Conservation (phyloP, 2,888 invertebrate genomes). For the Leptodirus hochenwartii region DNA sequence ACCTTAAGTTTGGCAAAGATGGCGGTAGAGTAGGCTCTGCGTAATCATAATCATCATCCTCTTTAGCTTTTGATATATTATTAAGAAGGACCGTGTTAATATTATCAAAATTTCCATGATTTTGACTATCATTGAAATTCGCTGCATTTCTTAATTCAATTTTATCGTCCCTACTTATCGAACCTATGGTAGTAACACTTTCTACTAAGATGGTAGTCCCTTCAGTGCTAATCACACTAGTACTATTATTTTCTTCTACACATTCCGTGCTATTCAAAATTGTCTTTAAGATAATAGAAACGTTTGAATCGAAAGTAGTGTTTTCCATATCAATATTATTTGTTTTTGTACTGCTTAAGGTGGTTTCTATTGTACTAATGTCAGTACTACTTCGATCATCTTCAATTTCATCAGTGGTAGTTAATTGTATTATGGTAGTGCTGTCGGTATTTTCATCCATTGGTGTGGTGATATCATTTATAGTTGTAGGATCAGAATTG, state of each 20-base stretch:
- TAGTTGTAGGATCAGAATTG: conserved; percentile 11
- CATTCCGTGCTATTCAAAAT: conserved; percentile 23
- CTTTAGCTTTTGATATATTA: conserved; percentile 23
- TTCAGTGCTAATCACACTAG: conserved; percentile 6
- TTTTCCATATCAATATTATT: conserved; percentile 5
- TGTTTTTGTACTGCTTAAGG: too few species aligned
- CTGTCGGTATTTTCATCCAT: conserved; percentile 6
- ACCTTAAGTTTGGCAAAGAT: conserved; percentile 66
- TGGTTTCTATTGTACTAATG: conserved; percentile 1
- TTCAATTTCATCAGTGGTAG: conserved; percentile 10
- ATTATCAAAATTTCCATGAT: conserved; percentile 31
- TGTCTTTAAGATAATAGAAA: conserved; percentile 18
- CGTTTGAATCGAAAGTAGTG: conserved; percentile 2
- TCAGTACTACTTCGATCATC: neutral
- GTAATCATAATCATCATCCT: conserved; percentile 40
- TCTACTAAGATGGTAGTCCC: conserved; percentile 4
- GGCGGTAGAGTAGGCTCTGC: conserved; percentile 56
- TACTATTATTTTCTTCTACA: conserved; percentile 1
- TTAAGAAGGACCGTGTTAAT: too few species aligned
- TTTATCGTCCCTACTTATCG: conserved; percentile 15
- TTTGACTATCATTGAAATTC: conserved; percentile 22
- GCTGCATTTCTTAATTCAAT: conserved; percentile 25
- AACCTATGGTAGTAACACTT: conserved; percentile 1
- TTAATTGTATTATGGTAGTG: conserved; percentile 11
- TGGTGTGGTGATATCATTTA: conserved; percentile 7